phyloP scores from a whole-genome alignment of 1,140 invertebrate species.

The Branchinecta lynchi region DNA sequence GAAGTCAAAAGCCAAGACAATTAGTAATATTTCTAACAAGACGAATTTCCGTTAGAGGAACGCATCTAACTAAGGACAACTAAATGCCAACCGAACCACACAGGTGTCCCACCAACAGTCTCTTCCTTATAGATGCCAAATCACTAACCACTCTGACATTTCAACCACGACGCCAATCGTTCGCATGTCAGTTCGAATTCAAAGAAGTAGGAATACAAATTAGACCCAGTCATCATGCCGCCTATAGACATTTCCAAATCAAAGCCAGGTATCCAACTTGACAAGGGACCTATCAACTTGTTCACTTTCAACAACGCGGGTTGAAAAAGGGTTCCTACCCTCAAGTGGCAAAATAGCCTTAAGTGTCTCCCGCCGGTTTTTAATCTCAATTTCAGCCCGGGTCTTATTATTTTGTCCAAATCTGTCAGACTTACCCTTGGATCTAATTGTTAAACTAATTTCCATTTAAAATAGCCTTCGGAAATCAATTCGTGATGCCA shows the following conservation, averaged over 20 bases:
- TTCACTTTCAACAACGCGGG: background rate
- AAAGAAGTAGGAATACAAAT: background rate
- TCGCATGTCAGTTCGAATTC: background rate
- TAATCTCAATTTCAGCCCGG: conserved; percentile 9
- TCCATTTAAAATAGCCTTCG: conserved; percentile 6
- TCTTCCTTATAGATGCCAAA: too few species aligned
- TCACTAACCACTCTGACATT: too few species aligned
- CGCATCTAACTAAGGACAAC: too few species aligned
- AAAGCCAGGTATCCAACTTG: background rate
- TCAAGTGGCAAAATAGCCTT: conserved; percentile 3
- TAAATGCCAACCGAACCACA: too few species aligned
- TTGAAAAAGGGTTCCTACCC: background rate
- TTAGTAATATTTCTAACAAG: too few species aligned
- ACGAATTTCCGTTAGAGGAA: too few species aligned
- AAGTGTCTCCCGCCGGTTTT: conserved; percentile 10
- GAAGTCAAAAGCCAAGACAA: too few species aligned
- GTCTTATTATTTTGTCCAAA: conserved; percentile 11
- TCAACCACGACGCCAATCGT: too few species aligned
- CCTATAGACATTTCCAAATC: background rate
- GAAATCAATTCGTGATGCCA: conserved; percentile 6
- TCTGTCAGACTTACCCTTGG: background rate
- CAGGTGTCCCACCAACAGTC: too few species aligned
- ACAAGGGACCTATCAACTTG: conserved; percentile 10
- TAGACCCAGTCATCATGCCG: background rate
- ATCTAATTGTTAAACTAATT: conserved; percentile 10